phyloP scores from a whole-genome alignment of 1,140 invertebrate genomes.

The Heliconius nattereri region DNA sequence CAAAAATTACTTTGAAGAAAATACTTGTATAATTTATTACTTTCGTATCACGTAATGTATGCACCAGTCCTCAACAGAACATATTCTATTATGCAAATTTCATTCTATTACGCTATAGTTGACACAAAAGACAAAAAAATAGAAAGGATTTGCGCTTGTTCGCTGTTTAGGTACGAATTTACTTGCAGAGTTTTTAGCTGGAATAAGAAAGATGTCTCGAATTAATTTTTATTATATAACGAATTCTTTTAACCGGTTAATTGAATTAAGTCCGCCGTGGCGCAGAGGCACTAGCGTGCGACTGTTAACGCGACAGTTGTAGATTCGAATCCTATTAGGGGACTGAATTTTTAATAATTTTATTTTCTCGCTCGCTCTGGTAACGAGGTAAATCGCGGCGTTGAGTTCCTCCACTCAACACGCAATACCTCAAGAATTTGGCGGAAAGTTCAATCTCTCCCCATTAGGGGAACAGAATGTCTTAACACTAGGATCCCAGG shows the following conservation, averaged over 20 bases:
- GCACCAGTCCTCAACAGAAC: conserved; percentile 11
- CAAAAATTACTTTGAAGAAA: neutral
- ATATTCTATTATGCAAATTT: conserved; percentile 6
- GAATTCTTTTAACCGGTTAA: neutral
- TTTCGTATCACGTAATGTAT: conserved; percentile 13
- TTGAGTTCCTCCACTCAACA: no score
- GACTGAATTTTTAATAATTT: no score
- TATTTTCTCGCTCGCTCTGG: no score
- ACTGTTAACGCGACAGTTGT: no score
- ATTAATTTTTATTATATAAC: neutral
- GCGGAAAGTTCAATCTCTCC: no score
- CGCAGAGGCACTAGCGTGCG: no score
- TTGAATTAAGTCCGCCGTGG: no score
- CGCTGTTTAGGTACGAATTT: conserved; percentile 1
- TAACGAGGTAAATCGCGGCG: no score
- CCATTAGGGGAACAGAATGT: no score
- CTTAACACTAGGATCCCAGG: no score
- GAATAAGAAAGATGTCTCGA: neutral
- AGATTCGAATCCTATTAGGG: no score
- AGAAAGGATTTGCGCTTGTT: neutral
- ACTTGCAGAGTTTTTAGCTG: neutral
- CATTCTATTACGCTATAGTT: conserved; percentile 1
- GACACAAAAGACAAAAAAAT: conserved; percentile 1
- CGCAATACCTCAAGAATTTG: no score
- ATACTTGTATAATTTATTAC: neutral